phyloP scores from a whole-genome alignment of 2,888 invertebrate species.

The Pegoplata infirma region DNA sequence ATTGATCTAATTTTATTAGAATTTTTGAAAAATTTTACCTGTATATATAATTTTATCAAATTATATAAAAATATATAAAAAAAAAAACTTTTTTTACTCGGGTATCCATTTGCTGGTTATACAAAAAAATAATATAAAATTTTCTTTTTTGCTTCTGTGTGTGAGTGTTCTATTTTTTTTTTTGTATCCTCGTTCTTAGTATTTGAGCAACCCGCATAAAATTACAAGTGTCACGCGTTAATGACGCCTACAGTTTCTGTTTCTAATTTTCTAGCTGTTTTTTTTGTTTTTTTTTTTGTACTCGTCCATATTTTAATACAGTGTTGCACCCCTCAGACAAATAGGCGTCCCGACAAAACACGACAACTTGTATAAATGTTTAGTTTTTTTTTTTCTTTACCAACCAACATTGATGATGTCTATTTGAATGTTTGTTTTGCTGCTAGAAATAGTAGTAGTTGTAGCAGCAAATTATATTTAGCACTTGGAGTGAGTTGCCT shows the following conservation, averaged over 20 bases:
- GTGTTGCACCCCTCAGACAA: slow-evolving; percentile 36
- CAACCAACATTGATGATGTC: slow-evolving; percentile 2
- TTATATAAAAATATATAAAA: no score
- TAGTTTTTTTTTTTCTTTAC: not conserved
- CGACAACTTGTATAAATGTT: slow-evolving; percentile 23
- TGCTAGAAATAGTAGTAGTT: not conserved
- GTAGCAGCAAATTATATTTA: not conserved
- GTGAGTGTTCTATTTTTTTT: not conserved
- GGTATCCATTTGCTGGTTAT: no score
- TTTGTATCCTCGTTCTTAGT: not conserved
- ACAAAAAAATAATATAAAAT: not conserved
- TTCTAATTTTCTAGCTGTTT: not conserved
- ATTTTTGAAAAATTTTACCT: no score
- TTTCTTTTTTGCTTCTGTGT: not conserved
- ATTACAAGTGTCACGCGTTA: slow-evolving; percentile 52
- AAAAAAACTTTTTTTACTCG: no score
- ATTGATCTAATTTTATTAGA: no score
- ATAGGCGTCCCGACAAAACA: slow-evolving; percentile 27
- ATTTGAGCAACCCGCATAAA: slow-evolving; percentile 42
- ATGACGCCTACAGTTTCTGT: slow-evolving; percentile 36
- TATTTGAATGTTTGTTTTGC: not conserved
- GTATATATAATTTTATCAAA: no score
- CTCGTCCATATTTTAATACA: not conserved
- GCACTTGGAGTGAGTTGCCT: not conserved
- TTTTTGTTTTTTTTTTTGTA: slow-evolving; percentile 1